Evolutionary conservation across 2,113 vertebrate species (phyloP).

Genomic region (Gadus chalcogrammus): DNA sequence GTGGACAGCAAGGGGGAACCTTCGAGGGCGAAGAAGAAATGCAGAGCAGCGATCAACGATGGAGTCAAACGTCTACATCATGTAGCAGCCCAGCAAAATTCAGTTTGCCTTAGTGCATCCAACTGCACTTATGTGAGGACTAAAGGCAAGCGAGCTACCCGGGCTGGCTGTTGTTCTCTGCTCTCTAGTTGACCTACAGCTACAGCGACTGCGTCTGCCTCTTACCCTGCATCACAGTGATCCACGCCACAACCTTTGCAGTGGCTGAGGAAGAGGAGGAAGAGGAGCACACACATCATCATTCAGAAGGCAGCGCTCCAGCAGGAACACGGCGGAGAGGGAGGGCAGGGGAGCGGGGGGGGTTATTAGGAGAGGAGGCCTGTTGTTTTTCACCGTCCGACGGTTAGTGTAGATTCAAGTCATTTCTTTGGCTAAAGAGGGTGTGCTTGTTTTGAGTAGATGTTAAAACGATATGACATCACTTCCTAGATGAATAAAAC

Average conservation of each 20-base stretch:
- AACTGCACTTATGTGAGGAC: background rate
- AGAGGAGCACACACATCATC: slow-evolving; percentile 17
- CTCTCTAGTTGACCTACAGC: background rate
- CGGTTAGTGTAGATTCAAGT: too few relatives aligned
- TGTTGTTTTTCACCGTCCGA: too few relatives aligned
- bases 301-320: background rate
- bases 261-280: slow-evolving; percentile 51
- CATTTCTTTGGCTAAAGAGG: too few relatives aligned
- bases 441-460: too few relatives aligned
- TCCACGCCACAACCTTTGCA: slow-evolving; percentile 57
- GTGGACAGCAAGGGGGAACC: slow-evolving; percentile 48
- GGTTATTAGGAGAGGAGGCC: too few relatives aligned
- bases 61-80: too few relatives aligned
- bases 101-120: background rate
- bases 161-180: background rate
- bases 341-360: too few relatives aligned
- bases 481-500: too few relatives aligned
- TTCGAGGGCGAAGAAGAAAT: slow-evolving; percentile 38
- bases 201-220: background rate
- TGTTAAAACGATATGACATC: too few relatives aligned
- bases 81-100: background rate
- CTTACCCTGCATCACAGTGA: slow-evolving; percentile 64
- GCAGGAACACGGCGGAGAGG: too few relatives aligned
- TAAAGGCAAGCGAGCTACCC: background rate
- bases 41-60: slow-evolving; percentile 3